These are phyloP conservation scores for Drosophila orosa DNA, from an alignment of 1,140 invertebrate genomes.

Conservation along the genomic window DNA sequence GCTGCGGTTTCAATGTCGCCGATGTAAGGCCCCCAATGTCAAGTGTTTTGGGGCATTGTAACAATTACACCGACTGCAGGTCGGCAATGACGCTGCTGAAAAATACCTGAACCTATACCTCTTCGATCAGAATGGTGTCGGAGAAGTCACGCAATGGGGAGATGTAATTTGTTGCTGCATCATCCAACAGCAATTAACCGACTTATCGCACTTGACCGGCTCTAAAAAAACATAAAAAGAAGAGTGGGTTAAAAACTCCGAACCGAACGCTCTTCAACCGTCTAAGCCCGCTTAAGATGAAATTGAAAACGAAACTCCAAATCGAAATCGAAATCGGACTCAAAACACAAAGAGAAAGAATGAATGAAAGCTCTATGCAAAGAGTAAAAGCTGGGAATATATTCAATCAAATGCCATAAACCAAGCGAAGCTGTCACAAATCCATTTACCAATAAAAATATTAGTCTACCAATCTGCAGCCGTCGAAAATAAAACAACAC, in stretches of 20 bases:
- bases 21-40: slow-evolving; percentile 40
- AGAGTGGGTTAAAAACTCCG: slow-evolving; percentile 19
- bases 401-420: slow-evolving; percentile 68
- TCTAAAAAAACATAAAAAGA: slow-evolving; percentile 5
- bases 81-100: slow-evolving; percentile 37
- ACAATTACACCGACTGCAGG: slow-evolving; percentile 54
- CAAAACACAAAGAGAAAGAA: slow-evolving; percentile 9
- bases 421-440: slow-evolving; percentile 68
- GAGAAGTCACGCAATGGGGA: slow-evolving; percentile 54
- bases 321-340: slow-evolving; percentile 29
- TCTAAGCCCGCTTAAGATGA: slow-evolving; percentile 53
- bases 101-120: not conserved
- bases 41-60: slow-evolving; percentile 45
- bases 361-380: slow-evolving; percentile 29
- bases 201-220: slow-evolving; percentile 71
- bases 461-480: slow-evolving; percentile 46
- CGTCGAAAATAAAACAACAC: slow-evolving; percentile 3
- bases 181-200: slow-evolving; percentile 64
- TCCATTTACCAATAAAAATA: slow-evolving; percentile 73
- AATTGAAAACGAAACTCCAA: slow-evolving; percentile 47
- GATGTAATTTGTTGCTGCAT: slow-evolving; percentile 50
- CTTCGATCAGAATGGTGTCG: slow-evolving; percentile 56
- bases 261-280: slow-evolving; percentile 5
- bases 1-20: slow-evolving; percentile 46
- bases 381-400: slow-evolving; percentile 17